These are phyloP conservation scores for Euzetes globulus DNA, from an alignment of 2,888 invertebrate species.

Conservation along the genomic window DNA sequence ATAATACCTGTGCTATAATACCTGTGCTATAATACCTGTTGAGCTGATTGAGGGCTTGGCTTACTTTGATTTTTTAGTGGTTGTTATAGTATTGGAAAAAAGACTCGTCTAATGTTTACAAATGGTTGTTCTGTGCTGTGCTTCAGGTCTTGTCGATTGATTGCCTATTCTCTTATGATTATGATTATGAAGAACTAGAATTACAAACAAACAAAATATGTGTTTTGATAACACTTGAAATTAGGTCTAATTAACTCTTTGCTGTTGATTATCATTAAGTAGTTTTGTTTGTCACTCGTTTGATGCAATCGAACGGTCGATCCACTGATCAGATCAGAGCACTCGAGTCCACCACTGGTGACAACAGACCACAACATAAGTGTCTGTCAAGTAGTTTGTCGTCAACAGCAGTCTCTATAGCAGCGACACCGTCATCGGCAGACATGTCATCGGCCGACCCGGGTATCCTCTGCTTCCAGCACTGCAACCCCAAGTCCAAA, in stretches of 20 bases:
- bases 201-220: background rate
- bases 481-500: constrained; percentile 64
- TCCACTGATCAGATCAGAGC: background rate
- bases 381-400: background rate
- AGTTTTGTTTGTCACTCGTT: background rate
- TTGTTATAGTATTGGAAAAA: background rate
- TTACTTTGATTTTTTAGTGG: background rate
- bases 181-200: background rate
- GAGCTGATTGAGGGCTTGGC: constrained; percentile 24
- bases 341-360: background rate
- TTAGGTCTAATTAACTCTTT: constrained; percentile 1
- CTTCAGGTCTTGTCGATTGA: background rate
- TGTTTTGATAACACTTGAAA: constrained; percentile 17
- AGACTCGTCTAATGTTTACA: constrained; percentile 3
- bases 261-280: background rate
- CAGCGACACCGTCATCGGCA: background rate
- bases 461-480: constrained; percentile 75
- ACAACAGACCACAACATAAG: background rate
- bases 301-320: background rate
- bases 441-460: constrained; percentile 35
- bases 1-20: background rate
- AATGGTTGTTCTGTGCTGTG: constrained; percentile 5
- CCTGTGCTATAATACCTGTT: background rate
- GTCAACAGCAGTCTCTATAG: background rate
- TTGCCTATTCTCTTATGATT: background rate